These are phyloP conservation scores for Climacteris rufus DNA, from an alignment of 2,113 vertebrate species.

Conservation along the genomic window DNA sequence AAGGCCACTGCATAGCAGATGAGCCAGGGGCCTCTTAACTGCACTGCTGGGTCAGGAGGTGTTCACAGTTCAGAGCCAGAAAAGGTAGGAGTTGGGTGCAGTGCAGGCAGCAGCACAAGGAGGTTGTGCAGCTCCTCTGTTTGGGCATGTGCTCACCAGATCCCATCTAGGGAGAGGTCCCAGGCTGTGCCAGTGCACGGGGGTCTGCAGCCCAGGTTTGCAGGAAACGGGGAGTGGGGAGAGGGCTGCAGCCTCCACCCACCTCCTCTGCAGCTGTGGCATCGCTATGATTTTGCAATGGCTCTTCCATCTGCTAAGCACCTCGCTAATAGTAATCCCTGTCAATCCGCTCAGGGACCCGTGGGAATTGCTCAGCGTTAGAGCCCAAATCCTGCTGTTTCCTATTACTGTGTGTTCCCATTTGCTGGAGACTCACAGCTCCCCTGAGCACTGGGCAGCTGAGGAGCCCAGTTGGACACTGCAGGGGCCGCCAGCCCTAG, in stretches of 20 bases:
- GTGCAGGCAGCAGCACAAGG: not conserved
- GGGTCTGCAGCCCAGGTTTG: not conserved
- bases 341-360: not conserved
- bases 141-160: not conserved
- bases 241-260: not conserved
- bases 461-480: not conserved
- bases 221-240: not conserved
- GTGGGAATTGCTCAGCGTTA: not conserved
- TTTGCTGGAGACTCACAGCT: not conserved
- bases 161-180: not conserved
- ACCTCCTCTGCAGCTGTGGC: not conserved
- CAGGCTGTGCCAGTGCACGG: not conserved
- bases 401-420: not conserved
- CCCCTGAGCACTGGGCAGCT: not conserved
- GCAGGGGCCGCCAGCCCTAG: accelerated
- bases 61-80: not conserved
- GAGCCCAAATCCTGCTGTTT: conserved; percentile 2
- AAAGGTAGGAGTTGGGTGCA: not conserved
- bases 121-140: not conserved
- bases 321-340: not conserved
- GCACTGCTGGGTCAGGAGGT: accelerated
- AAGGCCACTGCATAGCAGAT: not conserved
- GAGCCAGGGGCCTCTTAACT: not conserved
- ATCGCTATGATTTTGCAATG: not conserved
- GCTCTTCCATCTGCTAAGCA: conserved; percentile 18